Conservation (phyloP, 1,140 invertebrate genomes). For the Trypoxylus dichotomus region DNA sequence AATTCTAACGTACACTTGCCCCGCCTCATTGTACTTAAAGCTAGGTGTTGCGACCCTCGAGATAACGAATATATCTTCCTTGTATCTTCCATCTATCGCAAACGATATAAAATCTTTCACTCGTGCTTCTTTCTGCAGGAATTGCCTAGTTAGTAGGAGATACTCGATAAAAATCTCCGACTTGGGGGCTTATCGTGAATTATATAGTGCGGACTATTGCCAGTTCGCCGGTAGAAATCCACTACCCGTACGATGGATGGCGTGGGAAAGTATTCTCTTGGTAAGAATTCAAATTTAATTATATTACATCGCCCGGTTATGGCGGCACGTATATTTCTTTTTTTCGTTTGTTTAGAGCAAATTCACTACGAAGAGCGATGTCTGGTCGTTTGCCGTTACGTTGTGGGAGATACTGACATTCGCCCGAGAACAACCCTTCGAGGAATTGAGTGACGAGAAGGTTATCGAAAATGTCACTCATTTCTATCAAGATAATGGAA, state of each 20-base stretch:
- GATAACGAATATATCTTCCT: not conserved
- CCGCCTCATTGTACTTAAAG: too few relatives aligned
- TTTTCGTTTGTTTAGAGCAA: constrained; percentile 64
- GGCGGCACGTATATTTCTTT: not conserved
- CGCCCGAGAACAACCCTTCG: constrained; percentile 80
- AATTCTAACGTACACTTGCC: too few relatives aligned
- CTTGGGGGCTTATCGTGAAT: constrained; percentile 66
- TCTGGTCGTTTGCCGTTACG: constrained; percentile 88
- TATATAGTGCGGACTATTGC: constrained; percentile 73
- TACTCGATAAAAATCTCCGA: constrained; percentile 77
- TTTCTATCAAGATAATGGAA: constrained; percentile 69
- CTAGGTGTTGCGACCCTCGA: not conserved
- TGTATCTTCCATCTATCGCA: too few relatives aligned
- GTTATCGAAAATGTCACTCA: constrained; percentile 77
- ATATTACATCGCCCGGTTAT: not conserved
- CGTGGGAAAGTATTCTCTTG: constrained; percentile 73
- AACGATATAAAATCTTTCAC: not conserved
- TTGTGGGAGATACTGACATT: constrained; percentile 89
- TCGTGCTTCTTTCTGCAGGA: constrained; percentile 58
- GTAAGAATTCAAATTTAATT: constrained; percentile 54
- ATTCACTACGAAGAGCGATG: constrained; percentile 83
- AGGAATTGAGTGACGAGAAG: constrained; percentile 75
- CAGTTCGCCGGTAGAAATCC: constrained; percentile 62
- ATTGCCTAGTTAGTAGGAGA: constrained; percentile 73
- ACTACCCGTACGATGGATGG: constrained; percentile 66